Percentiles rank a stretch among this genome's conserved stretches.
These are phyloP conservation scores for Sitta carolinensis DNA, from an alignment of 2,797 vertebrate genomes.

Conservation along the genomic window DNA sequence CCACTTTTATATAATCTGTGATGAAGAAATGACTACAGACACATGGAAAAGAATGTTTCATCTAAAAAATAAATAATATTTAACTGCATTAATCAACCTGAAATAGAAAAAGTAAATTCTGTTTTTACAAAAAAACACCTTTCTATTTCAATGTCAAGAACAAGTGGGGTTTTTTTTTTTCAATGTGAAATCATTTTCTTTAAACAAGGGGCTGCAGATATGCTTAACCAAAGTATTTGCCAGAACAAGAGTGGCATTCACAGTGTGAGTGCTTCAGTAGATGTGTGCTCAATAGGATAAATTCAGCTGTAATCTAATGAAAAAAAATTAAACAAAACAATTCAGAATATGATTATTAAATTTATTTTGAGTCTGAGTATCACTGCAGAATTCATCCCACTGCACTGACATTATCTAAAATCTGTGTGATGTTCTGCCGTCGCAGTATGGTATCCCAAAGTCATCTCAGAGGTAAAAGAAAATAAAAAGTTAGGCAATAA, in stretches of 20 bases:
- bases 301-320: background rate
- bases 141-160: background rate
- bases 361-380: background rate
- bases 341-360: background rate
- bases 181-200: background rate
- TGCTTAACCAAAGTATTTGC: background rate
- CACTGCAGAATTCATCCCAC: background rate
- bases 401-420: background rate
- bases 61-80: background rate
- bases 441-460: slow-evolving; percentile 27
- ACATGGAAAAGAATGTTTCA: background rate
- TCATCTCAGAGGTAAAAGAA: slow-evolving; percentile 32
- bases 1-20: background rate
- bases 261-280: background rate
- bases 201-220: background rate
- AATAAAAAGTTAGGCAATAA: slow-evolving; percentile 27
- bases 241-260: background rate
- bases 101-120: background rate
- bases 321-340: background rate
- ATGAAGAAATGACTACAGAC: background rate
- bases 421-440: background rate
- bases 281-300: background rate
- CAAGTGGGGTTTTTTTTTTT: background rate
- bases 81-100: background rate
- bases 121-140: background rate